Evolutionary conservation across 2,113 vertebrate genomes (phyloP), one percentile per base, ranked within the genome.

Genomic region (Spilogale gracilis): DNA sequence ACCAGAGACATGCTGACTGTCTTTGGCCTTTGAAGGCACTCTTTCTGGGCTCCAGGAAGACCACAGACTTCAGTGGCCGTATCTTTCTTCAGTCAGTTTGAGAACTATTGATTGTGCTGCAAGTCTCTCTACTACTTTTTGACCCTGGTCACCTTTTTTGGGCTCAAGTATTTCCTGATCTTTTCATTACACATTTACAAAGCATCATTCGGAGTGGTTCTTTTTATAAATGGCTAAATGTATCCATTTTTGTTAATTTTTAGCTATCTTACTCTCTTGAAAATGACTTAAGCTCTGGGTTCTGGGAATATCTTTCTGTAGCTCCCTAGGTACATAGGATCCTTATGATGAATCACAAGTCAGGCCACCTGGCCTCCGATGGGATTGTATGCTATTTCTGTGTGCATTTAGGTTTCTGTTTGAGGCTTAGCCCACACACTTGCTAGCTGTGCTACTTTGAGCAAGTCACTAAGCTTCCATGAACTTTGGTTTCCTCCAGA

Each of bases 161-260:
- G 73, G 60, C 48, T 96, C 89, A 54, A 13, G 78, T 85, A 67
- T 82, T 83, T 89, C 67, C 74, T 79, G 52, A 5, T 78, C 38
- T 89, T 54, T 84, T 94, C 61, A 52, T 96, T 83, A 73, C 25
- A 9, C 67, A 82, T 94, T 91, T 93, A 50, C 32, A 74, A 89
- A 89, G 23, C 60, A 65, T 73, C 58, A 9, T 45, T 78, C 65
- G 58, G 27, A 89, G 43, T 65, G 50, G 50, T 6, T 79, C 32
- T 86, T 89, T 89, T 82, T 88, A 87, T 61, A 82, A 95, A 94
- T 58, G 74, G 63, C 93, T 80, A 93, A 84, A 25, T 81, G 58
- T 38, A 52, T 48, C 76, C 45, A 84, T 45, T 48, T 54, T 79
- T 52, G 83, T 81, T 92, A 50, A 61, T 94, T 94, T 74, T 92